Evolutionary conservation across 2,797 vertebrate species (phyloP).

Genomic region (Gallinago nigripennis): DNA sequence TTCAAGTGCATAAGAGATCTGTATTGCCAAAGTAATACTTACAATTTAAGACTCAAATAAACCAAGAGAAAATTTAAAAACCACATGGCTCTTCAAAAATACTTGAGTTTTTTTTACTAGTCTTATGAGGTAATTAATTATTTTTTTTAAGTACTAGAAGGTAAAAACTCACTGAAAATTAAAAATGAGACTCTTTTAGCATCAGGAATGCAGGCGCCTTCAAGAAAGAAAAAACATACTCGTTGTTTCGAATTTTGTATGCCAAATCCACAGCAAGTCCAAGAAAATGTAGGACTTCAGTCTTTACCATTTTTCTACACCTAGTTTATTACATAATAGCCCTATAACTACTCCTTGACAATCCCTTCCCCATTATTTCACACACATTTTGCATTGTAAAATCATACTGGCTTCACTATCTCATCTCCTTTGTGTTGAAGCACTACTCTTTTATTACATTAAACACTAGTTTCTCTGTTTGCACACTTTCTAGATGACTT

Average conservation of each 20-base stretch:
- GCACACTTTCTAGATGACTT: not conserved
- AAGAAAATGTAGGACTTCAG: not conserved
- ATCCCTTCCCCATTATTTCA: not conserved
- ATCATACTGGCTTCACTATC: not conserved
- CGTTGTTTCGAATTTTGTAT: not conserved
- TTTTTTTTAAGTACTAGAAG: not conserved
- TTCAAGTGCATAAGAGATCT: not conserved
- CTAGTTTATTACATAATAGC: not conserved
- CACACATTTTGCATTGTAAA: not conserved
- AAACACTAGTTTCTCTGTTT: not conserved
- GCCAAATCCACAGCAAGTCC: not conserved
- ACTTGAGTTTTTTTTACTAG: not conserved
- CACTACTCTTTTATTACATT: not conserved
- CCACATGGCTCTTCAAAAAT: not conserved
- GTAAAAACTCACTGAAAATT: not conserved
- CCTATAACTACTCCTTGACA: not conserved
- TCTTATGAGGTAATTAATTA: not conserved
- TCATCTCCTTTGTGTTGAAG: not conserved
- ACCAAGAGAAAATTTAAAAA: not conserved
- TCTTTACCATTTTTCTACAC: not conserved
- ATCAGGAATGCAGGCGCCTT: not conserved
- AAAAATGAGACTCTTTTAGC: not conserved
- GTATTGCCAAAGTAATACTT: not conserved
- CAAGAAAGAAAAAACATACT: not conserved
- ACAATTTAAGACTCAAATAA: not conserved